A percentile compares a stretch with the other conserved stretches of the same genome.
These are phyloP conservation scores for Drosophila nasuta DNA, from an alignment of 1,140 invertebrate genomes.

Conservation along the genomic window DNA sequence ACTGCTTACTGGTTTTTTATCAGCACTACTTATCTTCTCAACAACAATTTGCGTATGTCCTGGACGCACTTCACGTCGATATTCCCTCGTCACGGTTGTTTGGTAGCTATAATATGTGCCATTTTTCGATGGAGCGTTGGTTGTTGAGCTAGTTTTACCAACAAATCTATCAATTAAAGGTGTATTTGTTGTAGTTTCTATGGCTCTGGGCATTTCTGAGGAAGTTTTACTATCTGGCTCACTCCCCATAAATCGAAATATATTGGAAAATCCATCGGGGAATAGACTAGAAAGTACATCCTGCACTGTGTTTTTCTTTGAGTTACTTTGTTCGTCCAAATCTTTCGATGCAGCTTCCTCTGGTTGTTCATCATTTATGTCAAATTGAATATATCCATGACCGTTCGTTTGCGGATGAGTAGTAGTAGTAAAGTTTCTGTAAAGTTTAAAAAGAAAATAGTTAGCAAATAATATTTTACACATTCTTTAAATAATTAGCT, in stretches of 20 bases:
- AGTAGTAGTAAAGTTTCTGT: too few relatives aligned
- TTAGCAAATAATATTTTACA: too few relatives aligned
- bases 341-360: slow-evolving; percentile 2
- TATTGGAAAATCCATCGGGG: slow-evolving; percentile 79
- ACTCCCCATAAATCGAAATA: slow-evolving; percentile 73
- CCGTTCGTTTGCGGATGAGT: not conserved
- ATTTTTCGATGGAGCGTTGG: slow-evolving; percentile 33
- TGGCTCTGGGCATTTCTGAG: slow-evolving; percentile 35
- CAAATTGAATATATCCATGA: slow-evolving; percentile 62
- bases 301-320: slow-evolving; percentile 67
- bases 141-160: slow-evolving; percentile 3
- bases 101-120: slow-evolving; percentile 69
- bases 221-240: slow-evolving; percentile 33
- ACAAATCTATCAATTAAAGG: slow-evolving; percentile 21
- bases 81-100: slow-evolving; percentile 72
- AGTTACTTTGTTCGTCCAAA: slow-evolving; percentile 28
- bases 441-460: too few relatives aligned
- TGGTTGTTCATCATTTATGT: slow-evolving; percentile 61
- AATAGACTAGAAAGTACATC: slow-evolving; percentile 77
- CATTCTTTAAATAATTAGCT: too few relatives aligned
- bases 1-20: slow-evolving; percentile 55
- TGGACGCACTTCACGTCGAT: slow-evolving; percentile 63
- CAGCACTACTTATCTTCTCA: slow-evolving; percentile 59
- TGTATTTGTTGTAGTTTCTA: slow-evolving; percentile 48
- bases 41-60: slow-evolving; percentile 79